phyloP scores from a whole-genome alignment of 2,113 vertebrate species.

The Donacobius atricapilla region DNA sequence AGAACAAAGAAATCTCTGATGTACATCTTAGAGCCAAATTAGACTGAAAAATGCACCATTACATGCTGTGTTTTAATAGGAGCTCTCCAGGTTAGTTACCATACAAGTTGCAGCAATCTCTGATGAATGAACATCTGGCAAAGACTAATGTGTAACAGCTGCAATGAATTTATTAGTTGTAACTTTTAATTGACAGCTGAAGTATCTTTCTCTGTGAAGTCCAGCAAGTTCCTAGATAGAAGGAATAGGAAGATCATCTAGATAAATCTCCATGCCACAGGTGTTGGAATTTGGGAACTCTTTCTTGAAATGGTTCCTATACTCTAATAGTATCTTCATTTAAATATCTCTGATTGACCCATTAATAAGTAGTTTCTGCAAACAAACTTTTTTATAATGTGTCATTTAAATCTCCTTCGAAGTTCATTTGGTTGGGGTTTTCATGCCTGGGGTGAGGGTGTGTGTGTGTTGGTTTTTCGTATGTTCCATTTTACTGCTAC shows the following conservation, averaged over 20 bases:
- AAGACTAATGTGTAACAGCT: neutral
- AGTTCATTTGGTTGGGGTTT: neutral
- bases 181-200: neutral
- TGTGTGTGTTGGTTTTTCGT: neutral
- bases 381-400: neutral
- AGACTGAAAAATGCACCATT: neutral
- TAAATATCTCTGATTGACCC: neutral
- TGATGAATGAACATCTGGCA: neutral
- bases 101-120: neutral
- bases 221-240: neutral
- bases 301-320: neutral
- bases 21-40: neutral
- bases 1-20: neutral
- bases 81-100: neutral
- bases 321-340: neutral
- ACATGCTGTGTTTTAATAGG: neutral
- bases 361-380: neutral
- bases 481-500: neutral
- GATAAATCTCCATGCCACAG: neutral
- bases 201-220: neutral
- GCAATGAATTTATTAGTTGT: neutral
- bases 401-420: neutral
- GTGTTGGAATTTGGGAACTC: no score
- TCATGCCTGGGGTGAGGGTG: accelerated
- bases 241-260: neutral